A percentile compares a stretch with the other conserved stretches of the same genome.
These are phyloP conservation scores for Vombatus ursinus DNA, from an alignment of 2,113 vertebrate genomes.

Conservation along the genomic window DNA sequence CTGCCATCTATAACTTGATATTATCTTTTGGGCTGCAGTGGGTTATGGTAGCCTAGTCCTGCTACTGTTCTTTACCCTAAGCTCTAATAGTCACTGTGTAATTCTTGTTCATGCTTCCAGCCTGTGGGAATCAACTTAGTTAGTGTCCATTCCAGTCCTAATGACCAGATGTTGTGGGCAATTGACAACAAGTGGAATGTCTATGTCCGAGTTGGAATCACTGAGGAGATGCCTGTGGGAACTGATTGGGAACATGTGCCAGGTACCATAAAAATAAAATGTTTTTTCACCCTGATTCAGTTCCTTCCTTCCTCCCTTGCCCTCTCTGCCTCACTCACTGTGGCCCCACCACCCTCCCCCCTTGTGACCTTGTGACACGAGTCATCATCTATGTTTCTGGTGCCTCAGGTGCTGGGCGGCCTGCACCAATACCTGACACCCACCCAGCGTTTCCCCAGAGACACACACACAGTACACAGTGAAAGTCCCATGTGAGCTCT, in stretches of 20 bases:
- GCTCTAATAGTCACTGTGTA: background rate
- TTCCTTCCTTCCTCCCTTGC: background rate
- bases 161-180: constrained; percentile 95
- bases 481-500: background rate
- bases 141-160: constrained; percentile 91
- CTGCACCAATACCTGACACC: background rate
- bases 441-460: background rate
- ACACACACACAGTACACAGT: background rate
- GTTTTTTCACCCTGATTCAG: background rate
- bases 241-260: constrained; percentile 96
- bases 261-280: constrained; percentile 82
- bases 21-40: background rate
- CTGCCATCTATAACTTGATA: background rate
- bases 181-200: constrained; percentile 93
- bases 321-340: fast-evolving
- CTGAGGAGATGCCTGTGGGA: constrained; percentile 97
- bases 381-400: background rate
- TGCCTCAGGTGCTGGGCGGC: background rate
- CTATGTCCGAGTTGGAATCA: constrained; percentile 92
- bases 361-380: background rate
- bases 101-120: constrained; percentile 82
- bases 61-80: background rate
- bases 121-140: constrained; percentile 92
- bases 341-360: background rate
- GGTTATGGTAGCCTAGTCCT: background rate